These are phyloP conservation scores for Sebastes diaconus DNA, from an alignment of 2,797 vertebrate genomes.

Conservation along the genomic window DNA sequence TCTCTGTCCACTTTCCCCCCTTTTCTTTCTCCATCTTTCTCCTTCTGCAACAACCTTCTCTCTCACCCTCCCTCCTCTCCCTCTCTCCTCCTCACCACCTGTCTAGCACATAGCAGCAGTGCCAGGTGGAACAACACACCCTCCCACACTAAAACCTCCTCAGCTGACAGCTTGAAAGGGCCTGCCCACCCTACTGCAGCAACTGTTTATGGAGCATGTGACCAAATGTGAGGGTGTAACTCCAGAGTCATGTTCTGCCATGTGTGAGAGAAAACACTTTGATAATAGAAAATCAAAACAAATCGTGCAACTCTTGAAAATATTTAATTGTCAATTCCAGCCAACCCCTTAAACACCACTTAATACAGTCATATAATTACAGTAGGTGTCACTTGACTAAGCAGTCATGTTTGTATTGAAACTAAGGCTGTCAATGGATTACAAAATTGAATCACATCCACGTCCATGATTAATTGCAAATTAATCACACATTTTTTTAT, in stretches of 20 bases:
- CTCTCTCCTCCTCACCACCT: conserved; percentile 70
- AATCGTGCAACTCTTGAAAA: background rate
- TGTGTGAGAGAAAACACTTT: background rate
- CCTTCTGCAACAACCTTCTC: background rate
- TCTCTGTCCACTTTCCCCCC: background rate
- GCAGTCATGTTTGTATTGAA: background rate
- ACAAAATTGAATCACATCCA: too few relatives aligned
- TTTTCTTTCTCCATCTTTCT: background rate
- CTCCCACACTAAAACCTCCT: conserved; percentile 49
- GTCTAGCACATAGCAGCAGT: conserved; percentile 73
- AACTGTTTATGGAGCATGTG: conserved; percentile 65
- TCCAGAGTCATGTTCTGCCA: conserved; percentile 24
- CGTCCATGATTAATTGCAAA: too few relatives aligned
- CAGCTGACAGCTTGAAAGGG: conserved; percentile 69
- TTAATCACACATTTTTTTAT: too few relatives aligned
- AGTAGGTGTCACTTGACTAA: background rate
- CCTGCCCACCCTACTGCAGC: conserved; percentile 53
- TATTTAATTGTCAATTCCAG: background rate
- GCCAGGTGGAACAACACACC: conserved; percentile 75
- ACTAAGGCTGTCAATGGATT: background rate
- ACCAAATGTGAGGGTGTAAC: conserved; percentile 58
- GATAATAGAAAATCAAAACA: background rate
- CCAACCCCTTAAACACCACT: background rate
- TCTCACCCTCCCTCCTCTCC: background rate
- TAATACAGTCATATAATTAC: background rate